Evolutionary conservation across 1,140 invertebrate species (phyloP), one percentile per base, ranked within the genome.

Genomic region (Monochamus saltuarius): DNA sequence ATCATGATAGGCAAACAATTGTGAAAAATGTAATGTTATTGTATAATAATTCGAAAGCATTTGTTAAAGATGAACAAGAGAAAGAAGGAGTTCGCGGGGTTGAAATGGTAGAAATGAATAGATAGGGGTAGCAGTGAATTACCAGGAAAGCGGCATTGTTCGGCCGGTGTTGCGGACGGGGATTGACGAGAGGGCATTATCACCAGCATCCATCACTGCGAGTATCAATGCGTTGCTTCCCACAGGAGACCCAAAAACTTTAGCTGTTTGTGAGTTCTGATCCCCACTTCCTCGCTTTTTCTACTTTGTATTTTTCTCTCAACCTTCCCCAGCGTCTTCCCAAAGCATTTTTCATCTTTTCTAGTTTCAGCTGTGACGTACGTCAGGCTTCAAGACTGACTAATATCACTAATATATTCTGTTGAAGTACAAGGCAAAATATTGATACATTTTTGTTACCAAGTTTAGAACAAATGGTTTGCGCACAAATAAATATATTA

Each of bases 121-220:
- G 71, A 74, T 72, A 72, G 72, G 72, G 70, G 70, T 66, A 70
- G 67, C 62, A 71, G 70, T 71, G 72, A 71, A 71, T 71, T 72
- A 73, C 65, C 66, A 70, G 72, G 66, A 63, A 66, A 65, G 59
- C 66, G 71, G 73, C 72, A 75, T 75, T 75, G 74, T 73, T 72
- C 73, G 71, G 67, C 68, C 68, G 68, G 67, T 73, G 73, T 67
- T 73, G 70, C 69, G 72, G 76, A 77, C 75, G 73, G 71, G 76
- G 70, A 77, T 77, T 77, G 75, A 77, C 74, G 76, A 76, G 69
- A 69, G 72, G 70, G 72, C 72, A 76, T 77, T 77, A 77, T 77
- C 75, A 70, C 75, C 64, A 61, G 62, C 73, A 77, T 77, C 72
- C 72, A 75, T 77, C 75, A 77, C 72, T 62, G 62, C 72, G 70